Percentiles rank a stretch among this genome's conserved stretches.
Conservation (phyloP, 2,113 vertebrate genomes). For the Misgurnus anguillicaudatus region DNA sequence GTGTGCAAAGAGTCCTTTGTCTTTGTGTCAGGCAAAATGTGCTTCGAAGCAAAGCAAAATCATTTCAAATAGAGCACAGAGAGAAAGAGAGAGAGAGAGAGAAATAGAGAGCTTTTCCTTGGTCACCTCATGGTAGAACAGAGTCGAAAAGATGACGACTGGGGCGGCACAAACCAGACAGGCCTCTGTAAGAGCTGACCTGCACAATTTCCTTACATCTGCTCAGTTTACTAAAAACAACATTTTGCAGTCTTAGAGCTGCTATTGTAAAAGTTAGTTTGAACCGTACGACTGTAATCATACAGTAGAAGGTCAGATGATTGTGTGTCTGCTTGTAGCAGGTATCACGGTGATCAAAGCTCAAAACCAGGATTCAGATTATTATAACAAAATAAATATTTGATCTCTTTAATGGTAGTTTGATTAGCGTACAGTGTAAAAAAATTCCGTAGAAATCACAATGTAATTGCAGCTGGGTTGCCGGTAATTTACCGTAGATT, state of each 20-base stretch:
- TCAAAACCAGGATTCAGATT: too few species aligned
- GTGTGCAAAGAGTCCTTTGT: slow-evolving; percentile 72
- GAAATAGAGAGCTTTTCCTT: slow-evolving; percentile 35
- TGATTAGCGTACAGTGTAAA: too few species aligned
- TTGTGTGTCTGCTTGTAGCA: not conserved
- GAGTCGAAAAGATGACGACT: slow-evolving; percentile 40
- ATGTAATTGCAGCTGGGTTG: too few species aligned
- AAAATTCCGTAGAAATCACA: too few species aligned
- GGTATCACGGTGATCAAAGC: not conserved
- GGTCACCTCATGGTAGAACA: slow-evolving; percentile 49
- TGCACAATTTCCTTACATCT: slow-evolving; percentile 23
- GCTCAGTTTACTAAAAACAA: slow-evolving; percentile 13
- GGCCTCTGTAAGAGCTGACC: slow-evolving; percentile 9
- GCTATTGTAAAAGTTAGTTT: not conserved
- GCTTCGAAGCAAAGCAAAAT: slow-evolving; percentile 35
- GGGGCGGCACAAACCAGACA: slow-evolving; percentile 53
- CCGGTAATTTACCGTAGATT: too few species aligned
- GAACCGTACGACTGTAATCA: not conserved
- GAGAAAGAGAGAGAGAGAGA: slow-evolving; percentile 9
- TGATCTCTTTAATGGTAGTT: too few species aligned
- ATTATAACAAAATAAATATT: too few species aligned
- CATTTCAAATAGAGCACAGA: slow-evolving; percentile 25
- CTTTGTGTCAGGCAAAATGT: slow-evolving; percentile 59
- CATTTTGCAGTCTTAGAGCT: slow-evolving; percentile 17
- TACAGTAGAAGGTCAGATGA: not conserved